Base-by-base conservation (phyloP, 2,888 invertebrate genomes). In the Thecocarcelia acutangulata region DNA sequence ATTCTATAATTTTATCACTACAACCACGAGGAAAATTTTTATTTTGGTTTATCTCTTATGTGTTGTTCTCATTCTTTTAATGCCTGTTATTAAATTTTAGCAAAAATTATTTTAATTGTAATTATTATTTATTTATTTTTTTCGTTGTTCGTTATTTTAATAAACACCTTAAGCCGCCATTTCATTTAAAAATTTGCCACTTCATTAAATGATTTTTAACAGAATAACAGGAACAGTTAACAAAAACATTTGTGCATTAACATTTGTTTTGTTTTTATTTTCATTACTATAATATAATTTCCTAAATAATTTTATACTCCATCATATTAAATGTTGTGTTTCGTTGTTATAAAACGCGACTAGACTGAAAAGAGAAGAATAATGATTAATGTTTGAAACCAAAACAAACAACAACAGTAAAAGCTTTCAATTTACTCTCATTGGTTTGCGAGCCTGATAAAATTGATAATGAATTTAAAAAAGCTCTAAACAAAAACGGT, bases 291-390 rank as follows among this genome's bases (percentile, higher is more conserved):
- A 33, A 33, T 1, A 11, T 54, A 56, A 33, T 33, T 33, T 33
- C 8, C 8, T 33, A 33, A 33, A 24, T n/a, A n/a, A n/a, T n/a
- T n/a, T n/a, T n/a, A n/a, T n/a, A n/a, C n/a, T n/a, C n/a, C n/a
- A n/a, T n/a, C n/a, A 42, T n/a, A 50, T 68, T 44, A 15, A 66
- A 58, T 66, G 59, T 83, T 66, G 59, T 83, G 80, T 77, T 74
- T 82, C 72, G 46, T 56, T 80, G 63, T 75, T 77, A 75, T 83
- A 64, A 74, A 79, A 66, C 81, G 76, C 79, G 70, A 85, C 74
- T 58, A 75, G 78, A 85, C 84, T 85, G 81, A 84, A 48, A 21
- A 42, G 59, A 78, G 48, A 8, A 37, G 17, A 13, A 8, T 42
- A 19, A 17, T 37, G 44, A 42, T 74, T 54, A 46, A 56, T 83